Base-by-base conservation (phyloP, 1,140 invertebrate genomes). In the Stegodyphus dumicola region DNA sequence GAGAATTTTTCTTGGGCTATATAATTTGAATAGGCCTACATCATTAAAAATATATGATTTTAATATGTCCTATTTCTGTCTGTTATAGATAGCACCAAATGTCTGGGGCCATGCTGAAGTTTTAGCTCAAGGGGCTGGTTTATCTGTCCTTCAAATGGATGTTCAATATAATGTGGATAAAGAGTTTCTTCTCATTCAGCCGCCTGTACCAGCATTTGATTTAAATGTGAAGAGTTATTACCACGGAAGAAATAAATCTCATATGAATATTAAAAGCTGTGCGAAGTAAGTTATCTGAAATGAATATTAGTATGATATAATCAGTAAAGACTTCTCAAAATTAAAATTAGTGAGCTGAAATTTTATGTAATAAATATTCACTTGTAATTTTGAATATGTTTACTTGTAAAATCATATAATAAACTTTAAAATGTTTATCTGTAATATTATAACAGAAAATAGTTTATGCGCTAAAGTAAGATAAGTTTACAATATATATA, bases 61-160 rank as follows among this genome's bases (percentile, higher is more conserved):
- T 15, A 60, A 60, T 11, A 60, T 60, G 9, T 60, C 15, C 56
- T 11, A 1, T 33, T 33, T 33, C 56, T 11, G 56, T 60, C 4
- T 11, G 15, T 60, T 9, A 60, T 86, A 92, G 91, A 89, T 92
- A 17, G 77, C 17, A 1, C 88, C 89, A 17, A 90, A 91, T 67
- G 92, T 93, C 0, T 94, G 92, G 91, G 93, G 93, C 53, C 92
- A 92, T 88, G 90, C 93, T 5, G 91, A 91, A 85, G 89, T 93
- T 0, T 84, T 90, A 7, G 92, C 92, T 7, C 89, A 91, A 88
- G 93, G 93, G 48, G 90, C 91, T n/a, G 93, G 93, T 6, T 90
- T 93, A 73, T 93, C 93, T 7, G 86, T 93, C 6, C 88, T 92
- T 6, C 92, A 94, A 90, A 87, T 94, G 87, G 92, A 93, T 75